These are phyloP conservation scores for Bucorvus abyssinicus DNA, from an alignment of 2,797 vertebrate genomes.

Conservation along the genomic window DNA sequence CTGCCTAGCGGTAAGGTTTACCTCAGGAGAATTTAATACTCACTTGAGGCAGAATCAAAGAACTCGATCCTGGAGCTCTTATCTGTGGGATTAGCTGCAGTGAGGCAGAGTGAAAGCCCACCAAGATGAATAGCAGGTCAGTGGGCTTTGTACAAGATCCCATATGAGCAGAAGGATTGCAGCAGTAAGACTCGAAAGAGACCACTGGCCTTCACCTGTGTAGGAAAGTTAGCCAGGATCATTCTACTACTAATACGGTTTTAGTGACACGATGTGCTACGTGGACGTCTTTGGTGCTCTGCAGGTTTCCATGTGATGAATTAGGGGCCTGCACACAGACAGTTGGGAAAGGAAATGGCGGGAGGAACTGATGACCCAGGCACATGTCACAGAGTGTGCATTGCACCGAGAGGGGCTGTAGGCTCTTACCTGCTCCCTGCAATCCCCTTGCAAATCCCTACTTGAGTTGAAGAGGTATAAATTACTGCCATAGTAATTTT, in stretches of 20 bases:
- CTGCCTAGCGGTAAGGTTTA: background rate
- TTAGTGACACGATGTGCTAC: fast-evolving
- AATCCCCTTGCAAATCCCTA: background rate
- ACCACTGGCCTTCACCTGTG: background rate
- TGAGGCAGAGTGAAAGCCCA: background rate
- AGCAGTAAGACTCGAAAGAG: background rate
- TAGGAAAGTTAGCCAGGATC: background rate
- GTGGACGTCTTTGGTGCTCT: background rate
- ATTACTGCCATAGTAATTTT: background rate
- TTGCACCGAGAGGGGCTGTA: background rate
- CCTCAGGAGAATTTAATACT: background rate
- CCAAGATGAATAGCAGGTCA: background rate
- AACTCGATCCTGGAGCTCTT: background rate
- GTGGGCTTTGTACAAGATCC: background rate
- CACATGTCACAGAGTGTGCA: fast-evolving
- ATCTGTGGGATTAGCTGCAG: background rate
- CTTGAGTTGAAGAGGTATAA: background rate
- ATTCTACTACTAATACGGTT: background rate
- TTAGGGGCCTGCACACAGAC: background rate
- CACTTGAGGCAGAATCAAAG: background rate
- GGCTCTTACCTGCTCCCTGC: background rate
- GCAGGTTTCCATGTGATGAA: background rate
- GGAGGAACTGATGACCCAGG: background rate
- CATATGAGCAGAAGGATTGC: background rate
- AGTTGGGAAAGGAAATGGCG: background rate